These are phyloP conservation scores for Tachina grossa DNA, from an alignment of 2,888 invertebrate species.

Conservation along the genomic window DNA sequence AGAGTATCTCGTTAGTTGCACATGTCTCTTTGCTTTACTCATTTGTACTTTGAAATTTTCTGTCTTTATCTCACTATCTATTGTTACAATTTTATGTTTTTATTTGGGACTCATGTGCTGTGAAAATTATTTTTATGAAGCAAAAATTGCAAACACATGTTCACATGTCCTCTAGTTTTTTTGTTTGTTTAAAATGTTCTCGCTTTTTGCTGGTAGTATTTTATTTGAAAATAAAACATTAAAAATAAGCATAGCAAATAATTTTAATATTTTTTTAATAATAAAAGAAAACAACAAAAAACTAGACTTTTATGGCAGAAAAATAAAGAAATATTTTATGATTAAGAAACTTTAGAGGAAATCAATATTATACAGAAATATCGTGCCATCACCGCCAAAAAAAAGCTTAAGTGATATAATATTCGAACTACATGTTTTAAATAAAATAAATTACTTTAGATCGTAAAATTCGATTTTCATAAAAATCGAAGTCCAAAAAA, in stretches of 20 bases:
- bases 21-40: neutral
- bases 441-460: too few species aligned
- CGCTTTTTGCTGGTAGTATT: too few species aligned
- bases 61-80: neutral
- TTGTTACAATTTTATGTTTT: neutral
- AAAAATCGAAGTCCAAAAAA: too few species aligned
- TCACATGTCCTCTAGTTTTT: neutral
- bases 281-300: neutral
- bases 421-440: too few species aligned
- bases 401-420: too few species aligned
- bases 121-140: conserved; percentile 42
- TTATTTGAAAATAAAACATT: neutral
- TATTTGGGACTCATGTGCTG: conserved; percentile 20
- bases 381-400: too few species aligned
- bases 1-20: too few species aligned
- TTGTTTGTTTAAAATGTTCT: neutral
- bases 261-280: neutral
- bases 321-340: neutral
- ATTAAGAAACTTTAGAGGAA: neutral
- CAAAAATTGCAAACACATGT: conserved; percentile 35
- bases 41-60: neutral
- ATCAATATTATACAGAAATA: neutral
- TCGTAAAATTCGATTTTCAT: too few species aligned
- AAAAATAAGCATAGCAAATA: neutral
- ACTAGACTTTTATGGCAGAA: neutral